Evolutionary conservation across 2,113 vertebrate genomes (phyloP).

Genomic region (Recurvirostra avosetta): DNA sequence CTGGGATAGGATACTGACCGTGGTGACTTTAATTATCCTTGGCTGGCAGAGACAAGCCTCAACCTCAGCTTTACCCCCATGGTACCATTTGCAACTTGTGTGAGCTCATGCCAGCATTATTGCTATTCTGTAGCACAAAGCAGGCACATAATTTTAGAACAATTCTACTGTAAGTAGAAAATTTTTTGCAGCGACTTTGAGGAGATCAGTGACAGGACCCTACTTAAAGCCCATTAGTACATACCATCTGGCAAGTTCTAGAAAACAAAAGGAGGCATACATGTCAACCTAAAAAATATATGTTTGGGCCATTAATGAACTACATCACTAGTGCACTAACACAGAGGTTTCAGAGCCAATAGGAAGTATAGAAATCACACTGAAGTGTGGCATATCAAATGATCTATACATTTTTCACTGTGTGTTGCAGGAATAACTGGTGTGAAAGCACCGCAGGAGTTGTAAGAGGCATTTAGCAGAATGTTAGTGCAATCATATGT

Average conservation of each 20-base stretch:
- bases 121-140: neutral
- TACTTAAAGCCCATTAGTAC: neutral
- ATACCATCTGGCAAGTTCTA: neutral
- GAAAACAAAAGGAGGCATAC: neutral
- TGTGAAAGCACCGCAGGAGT: neutral
- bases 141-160: neutral
- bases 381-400: neutral
- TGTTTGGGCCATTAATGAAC: neutral
- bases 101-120: neutral
- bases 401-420: neutral
- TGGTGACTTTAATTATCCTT: neutral
- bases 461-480: neutral
- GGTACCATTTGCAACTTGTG: neutral
- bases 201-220: neutral
- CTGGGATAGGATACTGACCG: neutral
- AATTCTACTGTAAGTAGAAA: neutral
- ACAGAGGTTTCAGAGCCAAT: neutral
- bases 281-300: neutral
- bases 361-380: neutral
- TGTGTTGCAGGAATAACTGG: neutral
- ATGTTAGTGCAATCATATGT: neutral
- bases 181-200: neutral
- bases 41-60: neutral
- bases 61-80: accelerated
- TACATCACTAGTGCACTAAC: neutral